Conservation (phyloP, 2,888 invertebrate genomes). For the Hydropsyche betteni region DNA sequence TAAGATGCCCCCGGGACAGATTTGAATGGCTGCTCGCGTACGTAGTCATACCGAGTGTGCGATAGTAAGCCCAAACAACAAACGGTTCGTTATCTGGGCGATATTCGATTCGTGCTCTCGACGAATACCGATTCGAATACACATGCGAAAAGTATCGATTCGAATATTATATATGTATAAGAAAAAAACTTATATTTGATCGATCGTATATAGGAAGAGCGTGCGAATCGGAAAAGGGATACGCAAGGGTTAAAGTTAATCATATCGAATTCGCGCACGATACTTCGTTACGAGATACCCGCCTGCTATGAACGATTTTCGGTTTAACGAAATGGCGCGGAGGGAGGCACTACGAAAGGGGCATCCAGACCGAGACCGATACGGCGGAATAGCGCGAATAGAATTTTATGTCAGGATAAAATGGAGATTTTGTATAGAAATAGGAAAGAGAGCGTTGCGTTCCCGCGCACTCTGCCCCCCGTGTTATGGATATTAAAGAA, state of each 20-base stretch:
- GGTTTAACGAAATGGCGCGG: slow-evolving; percentile 26
- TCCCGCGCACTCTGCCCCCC: background rate
- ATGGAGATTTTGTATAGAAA: slow-evolving; percentile 36
- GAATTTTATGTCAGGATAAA: slow-evolving; percentile 32
- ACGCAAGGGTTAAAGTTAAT: slow-evolving; percentile 14
- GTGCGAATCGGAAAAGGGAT: slow-evolving; percentile 6
- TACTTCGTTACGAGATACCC: slow-evolving; percentile 19
- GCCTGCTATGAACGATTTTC: slow-evolving; percentile 19
- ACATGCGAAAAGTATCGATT: too few relatives aligned
- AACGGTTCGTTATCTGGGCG: slow-evolving; percentile 21
- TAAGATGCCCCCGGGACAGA: slow-evolving; percentile 48
- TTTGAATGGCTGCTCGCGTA: slow-evolving; percentile 39
- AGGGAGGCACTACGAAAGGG: slow-evolving; percentile 8
- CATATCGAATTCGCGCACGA: slow-evolving; percentile 14
- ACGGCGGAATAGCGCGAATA: slow-evolving; percentile 34
- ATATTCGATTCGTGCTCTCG: slow-evolving; percentile 21
- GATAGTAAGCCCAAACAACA: slow-evolving; percentile 37
- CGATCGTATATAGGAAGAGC: too few relatives aligned
- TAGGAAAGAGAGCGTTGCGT: slow-evolving; percentile 11
- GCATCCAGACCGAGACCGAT: slow-evolving; percentile 27
- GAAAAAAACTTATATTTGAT: too few relatives aligned
- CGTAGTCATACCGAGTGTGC: slow-evolving; percentile 9
- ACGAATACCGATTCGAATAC: background rate
- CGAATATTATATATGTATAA: too few relatives aligned
- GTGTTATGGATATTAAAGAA: slow-evolving; percentile 37